Evolutionary conservation across 2,888 invertebrate genomes (phyloP), one percentile per base, ranked within the genome.

Genomic region (Parapristionchus giblindavisi): DNA sequence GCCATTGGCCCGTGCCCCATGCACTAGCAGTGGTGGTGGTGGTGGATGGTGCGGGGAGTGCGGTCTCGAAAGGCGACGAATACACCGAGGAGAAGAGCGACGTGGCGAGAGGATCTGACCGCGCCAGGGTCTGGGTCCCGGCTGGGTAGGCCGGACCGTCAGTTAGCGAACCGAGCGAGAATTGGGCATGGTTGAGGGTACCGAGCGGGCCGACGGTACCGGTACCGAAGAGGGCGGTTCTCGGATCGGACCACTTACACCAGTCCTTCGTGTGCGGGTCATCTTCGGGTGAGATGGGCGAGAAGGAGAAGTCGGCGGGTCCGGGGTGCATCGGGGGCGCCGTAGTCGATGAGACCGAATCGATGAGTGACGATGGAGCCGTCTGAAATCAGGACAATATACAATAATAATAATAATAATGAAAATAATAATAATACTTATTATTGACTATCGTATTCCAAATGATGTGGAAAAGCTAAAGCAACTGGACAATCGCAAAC

Each of bases 251-350:
- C 56, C 54, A 71, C 73, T 73, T 73, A 73, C 73, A 73, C 73
- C 73, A 73, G 48, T 73, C 73, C 73, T 73, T 73, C 43, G 73
- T 48, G 61, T 73, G 60, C 17, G 73, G 73, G 34, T 73, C 61
- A 51, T 29, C 51, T 8, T 73, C 73, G 3, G 52, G n/a, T 11
- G 73, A 73, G 61, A 73, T 51, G 36, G 61, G 60, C 29, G 60
- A n/a, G 38, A 21, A 38, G 36, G 73, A 73, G 73, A 73, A 73
- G 36, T 38, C 56, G 70, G 56, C n/a, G 27, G 54, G 54, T 24
- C n/a, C 17, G 14, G 56, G 56, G n/a, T n/a, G n/a, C n/a, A n/a
- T n/a, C n/a, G n/a, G n/a, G n/a, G n/a, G n/a, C n/a, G n/a, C n/a
- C n/a, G n/a, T n/a, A n/a, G n/a, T n/a, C n/a, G n/a, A n/a, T n/a